Evolutionary conservation across 2,797 vertebrate genomes (phyloP).

Genomic region (Holocentrus rufus): DNA sequence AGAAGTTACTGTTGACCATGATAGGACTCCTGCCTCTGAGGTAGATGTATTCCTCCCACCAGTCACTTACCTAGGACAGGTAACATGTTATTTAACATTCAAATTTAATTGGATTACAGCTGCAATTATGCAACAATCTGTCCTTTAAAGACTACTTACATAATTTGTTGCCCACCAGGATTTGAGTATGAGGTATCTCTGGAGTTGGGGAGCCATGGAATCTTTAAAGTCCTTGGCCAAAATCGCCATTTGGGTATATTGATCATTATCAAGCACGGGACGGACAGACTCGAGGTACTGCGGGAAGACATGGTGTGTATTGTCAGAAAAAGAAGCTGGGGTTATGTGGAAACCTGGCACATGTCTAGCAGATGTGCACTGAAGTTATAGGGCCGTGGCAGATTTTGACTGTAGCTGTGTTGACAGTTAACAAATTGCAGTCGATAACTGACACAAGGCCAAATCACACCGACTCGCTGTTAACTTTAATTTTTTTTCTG

Average conservation of each 20-base stretch:
- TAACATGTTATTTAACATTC: background rate
- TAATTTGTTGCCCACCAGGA: slow-evolving; percentile 96
- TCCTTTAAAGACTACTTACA: slow-evolving; percentile 77
- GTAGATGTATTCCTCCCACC: slow-evolving; percentile 98
- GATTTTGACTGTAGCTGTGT: background rate
- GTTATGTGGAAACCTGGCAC: slow-evolving; percentile 11
- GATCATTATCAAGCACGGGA: slow-evolving; percentile 84
- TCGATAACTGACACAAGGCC: background rate
- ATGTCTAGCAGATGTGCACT: background rate
- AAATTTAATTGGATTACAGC: slow-evolving; percentile 1
- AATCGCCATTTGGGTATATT: slow-evolving; percentile 84
- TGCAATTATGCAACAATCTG: background rate
- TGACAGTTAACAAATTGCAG: background rate
- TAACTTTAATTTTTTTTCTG: background rate
- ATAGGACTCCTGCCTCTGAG: slow-evolving; percentile 88
- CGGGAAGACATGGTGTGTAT: background rate
- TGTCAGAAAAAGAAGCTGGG: slow-evolving; percentile 14
- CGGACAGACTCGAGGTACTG: slow-evolving; percentile 94
- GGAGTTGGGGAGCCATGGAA: slow-evolving; percentile 84
- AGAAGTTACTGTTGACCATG: slow-evolving; percentile 99
- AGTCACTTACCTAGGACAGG: slow-evolving; percentile 90
- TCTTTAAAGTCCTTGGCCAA: slow-evolving; percentile 89
- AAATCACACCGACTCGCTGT: background rate
- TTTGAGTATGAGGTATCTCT: slow-evolving; percentile 91
- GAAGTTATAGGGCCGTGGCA: background rate